phyloP scores from a whole-genome alignment of 2,888 invertebrate species.

The Lycaena phlaeas region DNA sequence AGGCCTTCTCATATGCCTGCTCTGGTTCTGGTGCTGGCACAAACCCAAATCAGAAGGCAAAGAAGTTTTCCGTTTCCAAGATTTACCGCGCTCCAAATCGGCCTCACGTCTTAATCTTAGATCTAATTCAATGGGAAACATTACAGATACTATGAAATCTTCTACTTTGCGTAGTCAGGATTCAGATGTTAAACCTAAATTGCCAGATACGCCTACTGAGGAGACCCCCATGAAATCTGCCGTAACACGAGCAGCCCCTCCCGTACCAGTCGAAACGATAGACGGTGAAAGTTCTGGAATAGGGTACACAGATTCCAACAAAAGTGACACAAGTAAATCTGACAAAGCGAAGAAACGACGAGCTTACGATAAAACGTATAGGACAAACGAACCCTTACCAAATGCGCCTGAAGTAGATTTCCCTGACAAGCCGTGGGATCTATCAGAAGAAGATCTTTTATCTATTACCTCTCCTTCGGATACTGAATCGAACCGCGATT shows the following conservation, averaged over 20 bases:
- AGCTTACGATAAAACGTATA: slow-evolving; percentile 86
- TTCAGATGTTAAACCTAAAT: slow-evolving; percentile 45
- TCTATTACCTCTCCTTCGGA: slow-evolving; percentile 71
- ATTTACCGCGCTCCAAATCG: slow-evolving; percentile 72
- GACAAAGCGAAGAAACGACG: slow-evolving; percentile 78
- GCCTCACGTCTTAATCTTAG: slow-evolving; percentile 73
- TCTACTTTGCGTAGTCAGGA: slow-evolving; percentile 49
- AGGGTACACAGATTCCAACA: slow-evolving; percentile 68
- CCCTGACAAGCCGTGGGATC: slow-evolving; percentile 85
- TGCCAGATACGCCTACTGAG: slow-evolving; percentile 51
- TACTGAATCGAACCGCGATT: slow-evolving; percentile 73
- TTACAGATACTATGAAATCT: slow-evolving; percentile 63
- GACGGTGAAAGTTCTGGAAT: slow-evolving; percentile 65
- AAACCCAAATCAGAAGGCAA: slow-evolving; percentile 73
- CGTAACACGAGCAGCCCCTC: slow-evolving; percentile 43
- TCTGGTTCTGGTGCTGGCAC: slow-evolving; percentile 76
- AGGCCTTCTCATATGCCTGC: slow-evolving; percentile 74
- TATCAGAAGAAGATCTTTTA: slow-evolving; percentile 77
- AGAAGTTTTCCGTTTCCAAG: slow-evolving; percentile 70
- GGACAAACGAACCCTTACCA: slow-evolving; percentile 86
- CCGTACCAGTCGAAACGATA: slow-evolving; percentile 36
- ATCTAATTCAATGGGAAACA: slow-evolving; percentile 66
- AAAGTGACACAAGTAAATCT: slow-evolving; percentile 63
- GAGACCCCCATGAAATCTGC: slow-evolving; percentile 37
- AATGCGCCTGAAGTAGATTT: slow-evolving; percentile 83